phyloP scores from a whole-genome alignment of 2,113 vertebrate genomes.

The Callipepla squamata region DNA sequence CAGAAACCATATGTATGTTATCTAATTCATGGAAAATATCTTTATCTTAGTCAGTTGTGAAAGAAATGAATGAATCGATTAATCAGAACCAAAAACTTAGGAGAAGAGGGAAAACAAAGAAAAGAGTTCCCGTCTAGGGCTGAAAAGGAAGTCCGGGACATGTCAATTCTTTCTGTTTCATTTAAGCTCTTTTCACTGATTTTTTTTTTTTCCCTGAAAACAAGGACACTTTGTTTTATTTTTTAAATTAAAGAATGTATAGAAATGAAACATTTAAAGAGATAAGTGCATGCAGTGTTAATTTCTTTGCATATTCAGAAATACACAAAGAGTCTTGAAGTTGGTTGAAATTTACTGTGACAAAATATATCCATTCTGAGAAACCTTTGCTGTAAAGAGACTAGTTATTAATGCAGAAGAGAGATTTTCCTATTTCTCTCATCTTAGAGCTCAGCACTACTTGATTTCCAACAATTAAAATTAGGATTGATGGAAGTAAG shows the following conservation, averaged over 20 bases:
- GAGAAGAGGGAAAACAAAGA: fast-evolving
- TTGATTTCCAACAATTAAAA: neutral
- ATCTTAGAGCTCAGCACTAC: neutral
- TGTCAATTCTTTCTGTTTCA: neutral
- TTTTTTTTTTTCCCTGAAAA: neutral
- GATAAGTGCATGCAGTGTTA: neutral
- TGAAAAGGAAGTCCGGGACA: neutral
- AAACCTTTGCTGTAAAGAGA: neutral
- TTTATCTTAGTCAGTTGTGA: neutral
- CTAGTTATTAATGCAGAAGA: neutral
- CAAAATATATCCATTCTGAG: neutral
- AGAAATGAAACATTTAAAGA: neutral
- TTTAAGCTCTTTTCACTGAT: neutral
- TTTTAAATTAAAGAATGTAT: neutral
- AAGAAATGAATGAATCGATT: neutral
- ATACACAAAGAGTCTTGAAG: neutral
- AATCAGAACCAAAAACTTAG: neutral
- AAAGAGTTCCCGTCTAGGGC: neutral
- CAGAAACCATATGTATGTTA: neutral
- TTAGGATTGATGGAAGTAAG: neutral
- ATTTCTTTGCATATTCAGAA: neutral
- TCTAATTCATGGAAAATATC: neutral
- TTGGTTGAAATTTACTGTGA: neutral
- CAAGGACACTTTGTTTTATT: neutral
- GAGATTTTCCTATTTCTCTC: neutral